phyloP scores from a whole-genome alignment of 2,113 vertebrate species.

The Nothobranchius furzeri region DNA sequence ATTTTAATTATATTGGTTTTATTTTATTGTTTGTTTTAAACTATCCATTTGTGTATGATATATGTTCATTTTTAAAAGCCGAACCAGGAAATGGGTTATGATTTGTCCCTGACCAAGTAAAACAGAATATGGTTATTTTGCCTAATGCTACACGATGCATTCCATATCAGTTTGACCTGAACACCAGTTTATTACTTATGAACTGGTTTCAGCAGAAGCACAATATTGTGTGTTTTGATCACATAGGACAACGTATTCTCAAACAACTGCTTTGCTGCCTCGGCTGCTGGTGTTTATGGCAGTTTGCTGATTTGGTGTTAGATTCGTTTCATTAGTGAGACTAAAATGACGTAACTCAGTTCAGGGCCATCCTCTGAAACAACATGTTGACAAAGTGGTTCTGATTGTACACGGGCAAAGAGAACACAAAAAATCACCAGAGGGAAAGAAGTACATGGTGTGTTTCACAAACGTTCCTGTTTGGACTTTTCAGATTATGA shows the following conservation, averaged over 20 bases:
- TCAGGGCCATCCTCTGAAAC: constrained; percentile 22
- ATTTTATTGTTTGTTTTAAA: no score
- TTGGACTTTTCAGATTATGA: neutral
- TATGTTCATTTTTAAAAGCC: no score
- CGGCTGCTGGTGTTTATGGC: neutral
- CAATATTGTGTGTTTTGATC: constrained; percentile 9
- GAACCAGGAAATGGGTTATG: no score
- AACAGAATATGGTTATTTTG: no score
- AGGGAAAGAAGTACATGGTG: neutral
- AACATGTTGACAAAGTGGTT: constrained; percentile 9
- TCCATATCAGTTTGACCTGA: neutral
- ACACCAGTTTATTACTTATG: neutral
- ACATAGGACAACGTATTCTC: constrained; percentile 16
- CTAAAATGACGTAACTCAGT: constrained; percentile 19
- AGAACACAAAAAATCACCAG: neutral
- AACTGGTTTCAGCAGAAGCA: neutral
- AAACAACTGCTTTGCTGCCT: constrained; percentile 17
- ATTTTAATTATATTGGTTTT: no score
- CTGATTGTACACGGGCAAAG: neutral
- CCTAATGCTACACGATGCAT: neutral
- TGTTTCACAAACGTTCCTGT: neutral
- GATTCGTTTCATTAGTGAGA: constrained; percentile 10
- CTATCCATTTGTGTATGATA: no score
- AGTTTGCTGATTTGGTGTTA: constrained; percentile 29
- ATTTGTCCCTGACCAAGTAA: no score